phyloP scores from a whole-genome alignment of 1,140 invertebrate species.

The Heliconius congener region DNA sequence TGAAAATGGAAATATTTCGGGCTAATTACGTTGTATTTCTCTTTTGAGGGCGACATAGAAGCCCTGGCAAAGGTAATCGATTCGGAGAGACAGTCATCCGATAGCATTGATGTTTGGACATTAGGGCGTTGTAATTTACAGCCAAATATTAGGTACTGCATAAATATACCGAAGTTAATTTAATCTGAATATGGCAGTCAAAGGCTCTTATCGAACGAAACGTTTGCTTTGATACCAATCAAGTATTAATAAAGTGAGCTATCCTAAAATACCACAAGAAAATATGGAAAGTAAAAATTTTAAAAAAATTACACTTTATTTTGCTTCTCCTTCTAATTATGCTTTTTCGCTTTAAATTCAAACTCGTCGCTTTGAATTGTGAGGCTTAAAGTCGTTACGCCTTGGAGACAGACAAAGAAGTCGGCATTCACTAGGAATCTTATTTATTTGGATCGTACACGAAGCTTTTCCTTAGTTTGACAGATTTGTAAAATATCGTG shows the following conservation, averaged over 20 bases:
- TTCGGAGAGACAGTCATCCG: constrained; percentile 35
- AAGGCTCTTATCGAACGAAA: background rate
- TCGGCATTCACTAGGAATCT: background rate
- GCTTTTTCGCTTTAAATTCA: background rate
- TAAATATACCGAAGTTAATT: constrained; percentile 3
- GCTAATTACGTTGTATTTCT: constrained; percentile 37
- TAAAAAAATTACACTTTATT: background rate
- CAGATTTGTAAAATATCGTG: no score
- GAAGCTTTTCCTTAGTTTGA: no score
- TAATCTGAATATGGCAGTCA: background rate
- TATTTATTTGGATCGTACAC: background rate
- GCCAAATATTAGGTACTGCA: background rate
- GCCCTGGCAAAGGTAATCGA: constrained; percentile 37
- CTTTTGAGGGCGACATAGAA: constrained; percentile 38
- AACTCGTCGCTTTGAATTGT: background rate
- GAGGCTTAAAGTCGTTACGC: background rate
- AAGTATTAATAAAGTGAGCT: background rate
- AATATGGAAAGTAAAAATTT: background rate
- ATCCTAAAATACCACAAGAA: background rate
- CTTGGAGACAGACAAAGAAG: background rate
- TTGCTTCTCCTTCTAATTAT: background rate
- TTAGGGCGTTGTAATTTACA: constrained; percentile 26
- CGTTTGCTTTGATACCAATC: background rate
- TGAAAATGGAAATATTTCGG: constrained; percentile 16
- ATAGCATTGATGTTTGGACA: constrained; percentile 34